Conservation (phyloP, 2,888 invertebrate genomes). For the Ophioninae sp. region DNA sequence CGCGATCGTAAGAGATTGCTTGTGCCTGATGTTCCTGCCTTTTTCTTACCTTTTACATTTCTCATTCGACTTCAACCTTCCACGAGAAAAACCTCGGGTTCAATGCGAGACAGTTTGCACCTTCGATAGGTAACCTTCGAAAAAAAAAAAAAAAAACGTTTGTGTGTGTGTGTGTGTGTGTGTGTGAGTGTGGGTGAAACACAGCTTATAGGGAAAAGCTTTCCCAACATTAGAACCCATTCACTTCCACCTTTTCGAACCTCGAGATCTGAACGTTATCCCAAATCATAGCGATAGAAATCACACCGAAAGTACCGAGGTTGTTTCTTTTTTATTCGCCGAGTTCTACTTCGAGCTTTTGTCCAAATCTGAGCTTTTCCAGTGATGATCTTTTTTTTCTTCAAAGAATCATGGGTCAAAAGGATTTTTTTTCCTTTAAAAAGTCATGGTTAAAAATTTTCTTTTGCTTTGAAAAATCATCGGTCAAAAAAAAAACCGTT, state of each 20-base stretch:
- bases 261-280: not conserved
- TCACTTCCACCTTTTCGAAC: not conserved
- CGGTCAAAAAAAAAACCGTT: too few relatives aligned
- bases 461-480: too few relatives aligned
- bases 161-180: not conserved
- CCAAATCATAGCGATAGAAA: not conserved
- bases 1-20: conserved; percentile 64
- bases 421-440: too few relatives aligned
- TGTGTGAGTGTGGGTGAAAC: not conserved
- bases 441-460: too few relatives aligned
- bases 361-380: too few relatives aligned
- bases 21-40: conserved; percentile 56
- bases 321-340: not conserved
- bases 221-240: not conserved
- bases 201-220: not conserved
- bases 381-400: too few relatives aligned
- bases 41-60: conserved; percentile 20
- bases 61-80: conserved; percentile 18
- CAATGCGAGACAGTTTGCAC: conserved; percentile 37
- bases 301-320: not conserved
- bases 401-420: too few relatives aligned
- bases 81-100: conserved; percentile 39
- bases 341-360: not conserved
- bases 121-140: not conserved
- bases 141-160: too few relatives aligned